Base-by-base conservation (phyloP, 2,113 vertebrate species). In the Xiphophorus hellerii region DNA sequence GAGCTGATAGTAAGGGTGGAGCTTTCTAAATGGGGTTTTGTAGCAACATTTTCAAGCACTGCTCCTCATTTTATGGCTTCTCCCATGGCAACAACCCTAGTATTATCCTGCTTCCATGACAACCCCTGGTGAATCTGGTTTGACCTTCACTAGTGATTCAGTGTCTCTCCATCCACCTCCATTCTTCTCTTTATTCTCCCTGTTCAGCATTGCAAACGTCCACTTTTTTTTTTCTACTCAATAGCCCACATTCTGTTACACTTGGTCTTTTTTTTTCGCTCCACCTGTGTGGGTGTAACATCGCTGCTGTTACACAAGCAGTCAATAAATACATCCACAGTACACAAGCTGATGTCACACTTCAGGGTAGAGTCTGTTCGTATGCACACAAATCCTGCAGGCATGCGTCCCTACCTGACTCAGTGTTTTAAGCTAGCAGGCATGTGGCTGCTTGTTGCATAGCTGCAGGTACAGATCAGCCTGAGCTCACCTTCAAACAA, bases 141-240 rank as follows among this genome's bases (percentile, higher is more conserved):
- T 92, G 91, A 93, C 92, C 92, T 93, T 93, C 88, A 90, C 73
- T 80, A 82, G 69, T 91, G 87, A 92, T 90, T 91, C 87, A 88
- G 76, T 87, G 73, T 86, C 83, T 89, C 84, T 82, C 82, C 81
- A 88, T 89, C 88, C 85, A 88, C 82, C 90, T 88, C 88, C 90
- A 83, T 77, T 82, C 81, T 81, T 76, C 83, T 75, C 66, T 84
- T 71, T 89, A 87, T 81, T 71, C 78, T 88, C 79, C 68, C 83
- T 82, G 65, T 76, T 78, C 65, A 66, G 66, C 69, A 73, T 65
- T 82, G n/a, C 84, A 71, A 87, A 85, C 82, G 77, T 85, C 64
- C 54, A 79, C 48, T 29, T 66, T 75, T 67, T 29, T 66, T 69
- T 80, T 79, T 25, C 69, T 69, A 48, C 66, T 71, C 44, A 31